Base-by-base conservation (phyloP, 2,888 invertebrate genomes). In the Magallana nippona region DNA sequence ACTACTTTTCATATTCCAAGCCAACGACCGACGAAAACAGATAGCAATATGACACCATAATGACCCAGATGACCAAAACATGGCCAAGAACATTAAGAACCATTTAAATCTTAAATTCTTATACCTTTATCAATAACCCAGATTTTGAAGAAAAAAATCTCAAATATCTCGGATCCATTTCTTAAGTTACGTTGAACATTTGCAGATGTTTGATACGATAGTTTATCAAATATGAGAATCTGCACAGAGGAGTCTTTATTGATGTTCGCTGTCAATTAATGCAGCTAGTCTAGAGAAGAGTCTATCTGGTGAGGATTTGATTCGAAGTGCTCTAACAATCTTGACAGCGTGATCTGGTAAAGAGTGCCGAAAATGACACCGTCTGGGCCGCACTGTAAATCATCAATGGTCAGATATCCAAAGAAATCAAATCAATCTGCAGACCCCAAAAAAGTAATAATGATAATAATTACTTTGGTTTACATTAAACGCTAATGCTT, bases 281-380 rank as follows among this genome's bases (percentile, higher is more conserved):
- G 13, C 15, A 8, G 44, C 44, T 44, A 44, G 44, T 44, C 44
- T 44, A 44, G 44, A 44, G 27, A 15, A 15, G 13, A 13, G 32
- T 22, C 15, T 5, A 13, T 22, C 27, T 27, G 15, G 22, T 71
- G 32, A 27, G 5, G 22, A 32, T 71, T 13, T 13, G 32, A 32
- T 32, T 32, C 22, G 32, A 22, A 22, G 15, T 27, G 27, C 13
- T 27, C 27, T 27, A n/a, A 19, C 27, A 63, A 13, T 27, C 71
- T 71, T 71, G 71, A 71, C 71, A 32, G 32, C 71, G 15, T 27
- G 27, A 71, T 71, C 71, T 27, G 32, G 71, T 27, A 71, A 71
- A 27, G 27, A 32, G 71, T 22, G 71, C 22, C 13, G 71, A 32
- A 71, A 71, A 71, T 71, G 71, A 71, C 71, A 27, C 71, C 71